These are phyloP conservation scores for Hesperia comma DNA, from an alignment of 2,888 invertebrate species.

Conservation along the genomic window DNA sequence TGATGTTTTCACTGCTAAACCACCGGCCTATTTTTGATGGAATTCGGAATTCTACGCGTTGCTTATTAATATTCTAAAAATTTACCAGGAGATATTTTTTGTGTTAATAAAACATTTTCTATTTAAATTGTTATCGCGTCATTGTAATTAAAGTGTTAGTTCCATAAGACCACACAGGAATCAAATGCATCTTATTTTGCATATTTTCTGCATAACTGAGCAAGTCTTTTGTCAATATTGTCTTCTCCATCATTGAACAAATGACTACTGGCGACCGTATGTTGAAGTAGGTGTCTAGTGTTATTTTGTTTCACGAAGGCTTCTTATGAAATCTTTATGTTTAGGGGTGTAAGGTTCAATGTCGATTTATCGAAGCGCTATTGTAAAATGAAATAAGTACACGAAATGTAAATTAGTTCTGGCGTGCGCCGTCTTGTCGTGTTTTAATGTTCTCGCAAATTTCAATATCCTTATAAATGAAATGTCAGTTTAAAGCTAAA, in stretches of 20 bases:
- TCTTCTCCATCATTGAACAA: conserved; percentile 67
- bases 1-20: too few relatives aligned
- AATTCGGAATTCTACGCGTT: too few relatives aligned
- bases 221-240: conserved; percentile 80
- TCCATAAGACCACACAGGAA: conserved; percentile 46
- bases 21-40: too few relatives aligned
- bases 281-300: conserved; percentile 21
- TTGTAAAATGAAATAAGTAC: conserved; percentile 33
- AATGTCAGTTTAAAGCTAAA: conserved; percentile 36
- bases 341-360: conserved; percentile 19
- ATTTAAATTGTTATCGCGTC: not conserved
- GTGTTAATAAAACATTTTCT: not conserved
- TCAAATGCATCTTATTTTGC: conserved; percentile 64
- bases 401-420: conserved; percentile 37
- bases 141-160: conserved; percentile 3
- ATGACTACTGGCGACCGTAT: conserved; percentile 51
- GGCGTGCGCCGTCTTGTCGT: conserved; percentile 35
- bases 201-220: conserved; percentile 77
- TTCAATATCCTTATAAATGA: conserved; percentile 38
- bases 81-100: too few relatives aligned
- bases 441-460: conserved; percentile 37
- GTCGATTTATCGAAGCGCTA: conserved; percentile 7
- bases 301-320: conserved; percentile 12
- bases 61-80: too few relatives aligned
- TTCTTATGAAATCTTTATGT: conserved; percentile 5